phyloP scores from a whole-genome alignment of 2,797 vertebrate species.

The Sebastes trivittatus region DNA sequence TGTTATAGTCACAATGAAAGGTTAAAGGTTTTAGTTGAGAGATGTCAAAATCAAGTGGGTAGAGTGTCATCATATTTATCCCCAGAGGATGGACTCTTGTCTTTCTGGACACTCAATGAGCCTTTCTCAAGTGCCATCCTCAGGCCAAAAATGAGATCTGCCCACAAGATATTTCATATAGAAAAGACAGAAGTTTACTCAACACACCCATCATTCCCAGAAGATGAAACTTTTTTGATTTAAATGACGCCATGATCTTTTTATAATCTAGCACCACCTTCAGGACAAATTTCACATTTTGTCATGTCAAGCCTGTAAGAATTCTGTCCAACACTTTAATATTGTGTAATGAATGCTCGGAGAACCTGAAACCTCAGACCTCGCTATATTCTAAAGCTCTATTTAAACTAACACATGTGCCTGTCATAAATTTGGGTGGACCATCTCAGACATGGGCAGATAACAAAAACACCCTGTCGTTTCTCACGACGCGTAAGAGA shows the following conservation, averaged over 20 bases:
- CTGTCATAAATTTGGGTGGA: background rate
- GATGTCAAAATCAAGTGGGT: constrained; percentile 5
- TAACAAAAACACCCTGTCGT: background rate
- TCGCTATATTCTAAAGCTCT: background rate
- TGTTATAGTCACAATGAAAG: background rate
- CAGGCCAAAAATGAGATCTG: background rate
- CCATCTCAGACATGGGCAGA: background rate
- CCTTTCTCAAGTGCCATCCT: background rate
- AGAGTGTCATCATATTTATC: background rate
- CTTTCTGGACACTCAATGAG: background rate
- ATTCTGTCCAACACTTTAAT: background rate
- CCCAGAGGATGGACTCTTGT: background rate
- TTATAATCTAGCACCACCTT: background rate
- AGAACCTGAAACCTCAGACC: background rate
- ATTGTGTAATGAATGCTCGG: background rate
- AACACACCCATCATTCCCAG: background rate
- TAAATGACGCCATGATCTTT: background rate
- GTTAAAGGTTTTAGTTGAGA: background rate
- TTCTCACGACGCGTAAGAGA: background rate
- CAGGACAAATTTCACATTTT: background rate
- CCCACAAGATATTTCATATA: background rate
- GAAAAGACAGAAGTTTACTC: background rate
- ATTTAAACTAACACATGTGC: background rate
- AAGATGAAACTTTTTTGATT: background rate
- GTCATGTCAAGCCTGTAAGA: background rate